Base-by-base conservation (phyloP, 35 echinoderm and acorn worm genomes). In the Lytechinus variegatus region DNA sequence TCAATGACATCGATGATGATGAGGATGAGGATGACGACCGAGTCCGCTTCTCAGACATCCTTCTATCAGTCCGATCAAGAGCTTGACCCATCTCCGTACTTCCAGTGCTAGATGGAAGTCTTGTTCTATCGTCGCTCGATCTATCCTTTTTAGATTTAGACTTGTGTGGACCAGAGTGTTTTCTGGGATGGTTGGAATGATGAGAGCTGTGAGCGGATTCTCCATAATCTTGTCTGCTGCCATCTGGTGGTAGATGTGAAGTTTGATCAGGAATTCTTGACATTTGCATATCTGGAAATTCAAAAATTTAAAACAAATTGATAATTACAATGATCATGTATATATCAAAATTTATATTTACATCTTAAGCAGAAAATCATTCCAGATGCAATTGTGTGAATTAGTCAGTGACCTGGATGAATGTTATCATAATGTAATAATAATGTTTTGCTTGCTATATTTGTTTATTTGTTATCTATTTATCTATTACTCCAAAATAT, bases 261-360 rank as follows among this genome's bases (percentile, higher is more conserved):
- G 19, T 79, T 24, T 79, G 66, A 79, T 79, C 16, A 27, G 66
- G 66, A n/a, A 79, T 79, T 24, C 66, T 79, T 79, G 66, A 79
- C 66, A 79, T 79, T 79, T n/a, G 92, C 12, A 55, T 54, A 93
- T 58, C 57, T 58, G 53, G 57, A 93, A 27, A 93, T 21, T 54
- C 57, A 58, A 54, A 9, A 54, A 24, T 79, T 24, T 24, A 24
- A 79, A 21, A 79, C 14, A 24, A 79, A 79, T 24, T 79, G 1
- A 19, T 24, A 58, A 10, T 58, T 79, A 24, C 4, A 24, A 24
- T 44, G 33, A 44, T 44, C 2, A 44, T 44, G 33, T 44, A 44
- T 44, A 44, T 44, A 1, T 44, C 2, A 44, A 44, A 44, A 1
- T 44, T 44, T 44, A 44, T 44, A 44, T 44, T 44, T 44, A 44